phyloP scores from a whole-genome alignment of 2,113 vertebrate genomes.

The Spea bombifrons region DNA sequence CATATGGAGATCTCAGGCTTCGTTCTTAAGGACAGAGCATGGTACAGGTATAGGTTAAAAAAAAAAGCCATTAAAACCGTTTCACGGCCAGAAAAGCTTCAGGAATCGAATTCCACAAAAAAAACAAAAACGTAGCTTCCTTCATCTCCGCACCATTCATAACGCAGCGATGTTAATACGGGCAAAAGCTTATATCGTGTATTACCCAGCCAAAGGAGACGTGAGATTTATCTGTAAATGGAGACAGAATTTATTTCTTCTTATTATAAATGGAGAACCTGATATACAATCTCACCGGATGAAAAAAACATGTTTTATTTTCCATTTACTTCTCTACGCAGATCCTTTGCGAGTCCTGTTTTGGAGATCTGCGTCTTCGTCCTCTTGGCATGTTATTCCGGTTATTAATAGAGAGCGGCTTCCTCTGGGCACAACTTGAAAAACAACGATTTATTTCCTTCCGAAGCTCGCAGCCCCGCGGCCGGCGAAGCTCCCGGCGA shows the following conservation, averaged over 20 bases:
- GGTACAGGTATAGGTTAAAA: no score
- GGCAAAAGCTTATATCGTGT: not conserved
- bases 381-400: constrained; percentile 54
- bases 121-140: not conserved
- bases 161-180: not conserved
- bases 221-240: not conserved
- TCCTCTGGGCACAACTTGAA: constrained; percentile 40
- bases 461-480: constrained; percentile 38
- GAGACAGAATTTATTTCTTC: not conserved
- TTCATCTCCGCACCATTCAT: not conserved
- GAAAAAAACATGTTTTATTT: constrained; percentile 2
- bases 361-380: constrained; percentile 37
- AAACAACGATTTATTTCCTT: constrained; percentile 56
- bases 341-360: constrained; percentile 51
- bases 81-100: no score
- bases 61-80: no score
- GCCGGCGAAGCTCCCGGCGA: constrained; percentile 39
- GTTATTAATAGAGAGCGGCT: constrained; percentile 58
- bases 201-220: not conserved
- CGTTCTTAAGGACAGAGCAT: no score
- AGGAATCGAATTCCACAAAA: no score
- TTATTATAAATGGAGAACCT: constrained; percentile 2
- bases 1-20: no score
- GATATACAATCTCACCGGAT: not conserved
- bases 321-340: constrained; percentile 33